Conservation (phyloP, 2,797 vertebrate genomes). For the Brachyalestes nurse region DNA sequence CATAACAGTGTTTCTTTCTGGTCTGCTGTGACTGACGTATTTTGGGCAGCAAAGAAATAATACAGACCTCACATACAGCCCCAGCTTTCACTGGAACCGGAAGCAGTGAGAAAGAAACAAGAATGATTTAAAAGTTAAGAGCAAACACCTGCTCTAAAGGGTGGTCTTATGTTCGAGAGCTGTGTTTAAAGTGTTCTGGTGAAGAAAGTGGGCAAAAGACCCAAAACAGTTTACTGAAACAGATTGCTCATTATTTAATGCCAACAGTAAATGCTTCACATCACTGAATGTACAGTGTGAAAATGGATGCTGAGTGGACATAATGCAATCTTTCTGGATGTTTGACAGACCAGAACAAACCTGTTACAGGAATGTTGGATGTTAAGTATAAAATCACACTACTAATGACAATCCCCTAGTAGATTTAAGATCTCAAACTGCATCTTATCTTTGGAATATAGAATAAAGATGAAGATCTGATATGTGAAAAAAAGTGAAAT, state of each 20-base stretch:
- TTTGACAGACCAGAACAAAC: neutral
- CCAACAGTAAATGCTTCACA: neutral
- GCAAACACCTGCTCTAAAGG: slow-evolving; percentile 22
- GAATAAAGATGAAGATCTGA: neutral
- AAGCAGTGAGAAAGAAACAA: slow-evolving; percentile 20
- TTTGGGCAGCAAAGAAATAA: slow-evolving; percentile 51
- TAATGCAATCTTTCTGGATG: neutral
- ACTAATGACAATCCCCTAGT: neutral
- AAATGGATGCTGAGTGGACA: neutral
- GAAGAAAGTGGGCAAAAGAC: neutral
- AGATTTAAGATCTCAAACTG: neutral
- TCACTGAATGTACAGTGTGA: neutral
- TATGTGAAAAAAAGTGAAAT: slow-evolving; percentile 6
- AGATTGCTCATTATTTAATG: neutral
- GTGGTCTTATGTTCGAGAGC: slow-evolving; percentile 6
- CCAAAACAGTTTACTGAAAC: neutral
- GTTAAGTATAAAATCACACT: neutral
- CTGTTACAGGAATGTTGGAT: neutral
- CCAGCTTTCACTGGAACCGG: slow-evolving; percentile 30
- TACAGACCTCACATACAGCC: slow-evolving; percentile 34
- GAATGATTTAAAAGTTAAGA: slow-evolving; percentile 35
- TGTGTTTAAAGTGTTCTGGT: neutral
- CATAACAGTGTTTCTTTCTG: slow-evolving; percentile 49
- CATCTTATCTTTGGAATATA: neutral
- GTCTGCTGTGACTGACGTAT: slow-evolving; percentile 52